phyloP scores from a whole-genome alignment of 2,113 vertebrate genomes.

The Scopus umbretta region DNA sequence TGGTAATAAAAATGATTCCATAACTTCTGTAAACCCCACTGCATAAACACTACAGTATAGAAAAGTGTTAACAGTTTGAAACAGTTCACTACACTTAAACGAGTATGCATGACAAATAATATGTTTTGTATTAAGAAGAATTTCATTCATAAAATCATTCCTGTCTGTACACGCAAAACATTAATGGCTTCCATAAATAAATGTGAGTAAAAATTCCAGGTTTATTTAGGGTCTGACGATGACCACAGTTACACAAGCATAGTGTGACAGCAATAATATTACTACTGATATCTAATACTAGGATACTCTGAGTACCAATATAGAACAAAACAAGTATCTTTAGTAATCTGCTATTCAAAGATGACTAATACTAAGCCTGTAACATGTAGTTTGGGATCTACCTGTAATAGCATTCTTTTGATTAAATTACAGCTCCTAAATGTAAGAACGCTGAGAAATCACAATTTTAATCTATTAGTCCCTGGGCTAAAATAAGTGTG shows the following conservation, averaged over 20 bases:
- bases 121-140: conserved; percentile 64
- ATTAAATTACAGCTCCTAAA: conserved; percentile 50
- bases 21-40: conserved; percentile 86
- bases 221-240: conserved; percentile 69
- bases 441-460: conserved; percentile 69
- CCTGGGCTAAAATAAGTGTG: conserved; percentile 30
- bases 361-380: conserved; percentile 56
- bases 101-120: conserved; percentile 80
- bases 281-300: conserved; percentile 69
- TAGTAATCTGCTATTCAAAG: conserved; percentile 59
- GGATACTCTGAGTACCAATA: conserved; percentile 70
- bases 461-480: conserved; percentile 8
- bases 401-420: conserved; percentile 48
- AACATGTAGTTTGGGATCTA: conserved; percentile 61
- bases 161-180: conserved; percentile 65
- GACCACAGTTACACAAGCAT: conserved; percentile 71
- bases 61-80: conserved; percentile 76
- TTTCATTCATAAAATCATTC: conserved; percentile 62
- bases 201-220: conserved; percentile 56
- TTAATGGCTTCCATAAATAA: conserved; percentile 67
- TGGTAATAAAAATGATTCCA: conserved; percentile 86
- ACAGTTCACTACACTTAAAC: conserved; percentile 79
- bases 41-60: conserved; percentile 87
- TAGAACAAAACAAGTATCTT: conserved; percentile 73
- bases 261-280: conserved; percentile 61